Base-by-base conservation (phyloP, 2,797 vertebrate genomes). In the Nasua narica region DNA sequence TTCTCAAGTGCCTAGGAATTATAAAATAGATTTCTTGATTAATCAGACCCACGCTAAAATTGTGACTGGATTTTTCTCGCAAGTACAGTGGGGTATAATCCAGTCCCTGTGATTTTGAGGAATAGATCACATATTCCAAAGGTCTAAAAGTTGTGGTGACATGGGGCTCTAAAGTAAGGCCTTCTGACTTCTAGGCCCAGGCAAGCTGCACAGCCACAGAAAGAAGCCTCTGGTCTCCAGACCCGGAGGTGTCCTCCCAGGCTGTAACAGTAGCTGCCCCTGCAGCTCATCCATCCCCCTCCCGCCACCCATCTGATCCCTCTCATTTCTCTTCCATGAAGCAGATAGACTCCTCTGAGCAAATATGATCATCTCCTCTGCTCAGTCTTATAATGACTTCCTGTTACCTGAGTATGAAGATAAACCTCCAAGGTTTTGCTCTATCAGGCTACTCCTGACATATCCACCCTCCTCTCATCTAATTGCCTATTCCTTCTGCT, bases 1-100 rank as follows among this genome's bases (percentile, higher is more conserved):
- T 67, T 96, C 81, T 97, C 37, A 97, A 97, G 77, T 56, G 94
- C 95, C 92, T 95, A 19, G 54, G 98, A 98, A 96, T 96, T 52
- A 87, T 96, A 96, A 97, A 97, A 76, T 23, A 87, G 35, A 91
- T 78, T 97, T 96, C 72, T 85, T 92, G 70, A 87, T 91, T 92
- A 96, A 96, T 82, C 25, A 97, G 56, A 87, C 6, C 35, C 65
- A 3, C 25, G 82, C 56, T 72, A 40, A 83, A 87, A 95, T n/a
- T 69, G 37, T 81, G 29, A 19, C 1, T 43, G 60, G 40, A 58
- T 11, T 62, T 78, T 85, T 81, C 23, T 60, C 40, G 40, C 6
- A 74, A 74, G 43, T 78, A 32, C 15, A 37, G 7, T 40, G 4
- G 4, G 62, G 9, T 43, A 29, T 0, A 40, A 60, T 65, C 40